Evolutionary conservation across 2,888 invertebrate species (phyloP), one percentile per base, ranked within the genome.

Genomic region (Rugalucina vietnamica): DNA sequence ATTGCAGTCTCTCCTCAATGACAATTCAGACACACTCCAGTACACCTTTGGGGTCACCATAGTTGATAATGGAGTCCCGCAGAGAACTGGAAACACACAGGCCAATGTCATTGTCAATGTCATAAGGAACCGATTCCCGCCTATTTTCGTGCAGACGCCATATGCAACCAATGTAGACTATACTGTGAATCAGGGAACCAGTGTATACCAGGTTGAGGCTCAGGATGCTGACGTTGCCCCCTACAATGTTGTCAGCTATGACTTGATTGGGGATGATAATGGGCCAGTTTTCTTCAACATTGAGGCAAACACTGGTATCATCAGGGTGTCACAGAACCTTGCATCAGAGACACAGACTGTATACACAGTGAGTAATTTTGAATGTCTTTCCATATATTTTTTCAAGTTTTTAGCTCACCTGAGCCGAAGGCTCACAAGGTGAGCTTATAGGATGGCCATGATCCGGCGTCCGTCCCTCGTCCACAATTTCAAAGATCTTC

Each of bases 261-360:
- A 88, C 76, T 87, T 93, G 21, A 88, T 90, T 39, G 92, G 92
- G 0, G 91, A 91, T 84, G 89, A 85, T 29, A 86, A 87, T 69
- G 89, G 91, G n/a, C 90, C 91, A 18, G 81, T 86, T 1, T 91
- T 90, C 87, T 93, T 93, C 86, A 79, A 83, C 54, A 87, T 93
- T 72, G 88, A 91, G 69, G 18, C 87, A 1, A 82, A 69, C 37
- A 82, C 85, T 32, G 93, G 93, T 49, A 54, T 77, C 10, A 85
- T 92, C 49, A 71, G 81, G 49, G 80, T 91, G 10, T 36, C 72
- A 10, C 88, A 88, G 82, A 85, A 76, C 39, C 54, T 91, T 0
- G 49, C 83, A 18, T 32, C 71, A 8, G 88, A 89, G 69, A 50
- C 88, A 14, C 74, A 74, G 14, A 77, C 80, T 29, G 65, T 21